These are phyloP conservation scores for Lasioglossum zephyrum DNA, from an alignment of 2,888 invertebrate genomes.

Conservation along the genomic window DNA sequence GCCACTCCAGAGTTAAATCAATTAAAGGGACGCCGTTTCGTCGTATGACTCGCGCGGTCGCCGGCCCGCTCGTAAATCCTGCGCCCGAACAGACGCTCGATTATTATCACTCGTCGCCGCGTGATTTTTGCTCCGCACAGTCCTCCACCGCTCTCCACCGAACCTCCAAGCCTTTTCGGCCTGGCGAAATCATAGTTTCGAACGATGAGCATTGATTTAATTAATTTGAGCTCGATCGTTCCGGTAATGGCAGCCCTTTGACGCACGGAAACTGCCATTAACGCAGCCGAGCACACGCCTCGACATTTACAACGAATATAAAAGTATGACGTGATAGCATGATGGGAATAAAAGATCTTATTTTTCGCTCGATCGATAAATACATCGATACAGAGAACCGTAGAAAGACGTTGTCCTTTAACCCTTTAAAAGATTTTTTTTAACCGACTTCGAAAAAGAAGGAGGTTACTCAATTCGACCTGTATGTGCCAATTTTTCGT, in stretches of 20 bases:
- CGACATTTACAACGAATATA: background rate
- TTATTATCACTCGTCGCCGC: slow-evolving; percentile 30
- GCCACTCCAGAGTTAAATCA: slow-evolving; percentile 68
- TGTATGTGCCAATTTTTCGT: too few species aligned
- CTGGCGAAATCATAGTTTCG: background rate
- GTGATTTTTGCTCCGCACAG: slow-evolving; percentile 8
- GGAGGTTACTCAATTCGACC: too few species aligned
- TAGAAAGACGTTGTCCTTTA: too few species aligned
- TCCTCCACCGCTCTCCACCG: background rate
- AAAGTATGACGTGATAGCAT: too few species aligned
- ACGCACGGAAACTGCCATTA: background rate
- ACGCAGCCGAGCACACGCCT: background rate
- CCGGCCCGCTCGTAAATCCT: slow-evolving; percentile 24
- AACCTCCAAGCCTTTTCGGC: background rate
- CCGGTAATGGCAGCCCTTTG: background rate
- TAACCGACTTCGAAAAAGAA: too few species aligned
- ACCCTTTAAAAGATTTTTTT: too few species aligned
- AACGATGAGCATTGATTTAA: background rate
- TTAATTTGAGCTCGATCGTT: background rate
- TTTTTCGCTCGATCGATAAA: too few species aligned
- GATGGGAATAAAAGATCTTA: too few species aligned
- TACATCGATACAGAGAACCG: too few species aligned
- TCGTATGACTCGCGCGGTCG: slow-evolving; percentile 56
- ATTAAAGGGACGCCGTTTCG: slow-evolving; percentile 64
- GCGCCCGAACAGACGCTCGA: slow-evolving; percentile 28